Evolutionary conservation across 2,888 invertebrate genomes (phyloP).

Genomic region (Miltochrista miniata): DNA sequence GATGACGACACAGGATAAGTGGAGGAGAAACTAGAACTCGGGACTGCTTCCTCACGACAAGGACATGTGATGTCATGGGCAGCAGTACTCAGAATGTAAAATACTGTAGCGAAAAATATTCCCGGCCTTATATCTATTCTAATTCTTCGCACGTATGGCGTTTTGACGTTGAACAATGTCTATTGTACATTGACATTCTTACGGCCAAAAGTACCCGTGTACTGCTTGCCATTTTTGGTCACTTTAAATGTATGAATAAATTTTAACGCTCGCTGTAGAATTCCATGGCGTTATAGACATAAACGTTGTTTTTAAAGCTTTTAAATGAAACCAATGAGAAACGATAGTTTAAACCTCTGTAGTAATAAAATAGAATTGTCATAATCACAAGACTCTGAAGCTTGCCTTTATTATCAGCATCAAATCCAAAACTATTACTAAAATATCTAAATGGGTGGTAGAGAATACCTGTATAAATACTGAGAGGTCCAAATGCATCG

Average conservation of each 20-base stretch:
- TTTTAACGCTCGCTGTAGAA: conserved; percentile 3
- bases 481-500: too few species aligned
- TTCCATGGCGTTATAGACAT: not conserved
- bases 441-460: too few species aligned
- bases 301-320: too few species aligned
- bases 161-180: conserved; percentile 56
- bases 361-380: too few species aligned
- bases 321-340: too few species aligned
- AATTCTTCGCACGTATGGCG: conserved; percentile 67
- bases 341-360: too few species aligned
- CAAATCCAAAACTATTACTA: too few species aligned
- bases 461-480: too few species aligned
- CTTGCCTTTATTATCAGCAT: too few species aligned
- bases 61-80: conserved; percentile 76
- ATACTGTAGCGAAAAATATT: conserved; percentile 56
- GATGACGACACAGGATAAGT: conserved; percentile 76
- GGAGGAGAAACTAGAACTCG: conserved; percentile 71
- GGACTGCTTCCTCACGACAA: conserved; percentile 70
- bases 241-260: conserved; percentile 24
- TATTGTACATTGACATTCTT: conserved; percentile 38
- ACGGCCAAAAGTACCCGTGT: conserved; percentile 30
- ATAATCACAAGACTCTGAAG: too few species aligned
- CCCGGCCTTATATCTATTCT: conserved; percentile 31
- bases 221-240: conserved; percentile 28
- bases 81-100: conserved; percentile 60